A percentile compares a stretch with the other conserved stretches of the same genome.
Evolutionary conservation across 2,888 invertebrate species (phyloP).

Genomic region (Thereva nobilitata): DNA sequence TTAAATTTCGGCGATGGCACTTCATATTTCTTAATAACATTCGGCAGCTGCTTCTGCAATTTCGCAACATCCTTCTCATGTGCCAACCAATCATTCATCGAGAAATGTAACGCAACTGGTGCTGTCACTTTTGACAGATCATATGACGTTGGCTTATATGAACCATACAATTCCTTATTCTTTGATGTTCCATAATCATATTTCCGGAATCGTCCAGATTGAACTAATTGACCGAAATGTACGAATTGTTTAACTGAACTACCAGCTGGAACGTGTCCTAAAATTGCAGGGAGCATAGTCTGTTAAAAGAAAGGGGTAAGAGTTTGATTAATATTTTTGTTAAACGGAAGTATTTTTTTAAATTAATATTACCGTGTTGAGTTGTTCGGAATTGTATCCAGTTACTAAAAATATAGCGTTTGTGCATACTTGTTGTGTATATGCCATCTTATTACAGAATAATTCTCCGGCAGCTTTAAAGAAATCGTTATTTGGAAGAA

Average conservation of each 20-base stretch:
- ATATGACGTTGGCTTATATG: conserved; percentile 61
- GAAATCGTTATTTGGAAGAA: conserved; percentile 62
- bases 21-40: conserved; percentile 62
- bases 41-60: conserved; percentile 61
- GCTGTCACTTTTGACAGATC: conserved; percentile 61
- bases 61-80: conserved; percentile 63
- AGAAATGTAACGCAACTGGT: conserved; percentile 64
- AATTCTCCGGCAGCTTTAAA: conserved; percentile 56
- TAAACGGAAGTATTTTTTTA: no score
- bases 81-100: conserved; percentile 69
- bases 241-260: conserved; percentile 58
- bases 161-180: conserved; percentile 61
- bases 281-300: conserved; percentile 59
- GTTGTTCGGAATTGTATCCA: conserved; percentile 55
- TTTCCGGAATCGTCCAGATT: conserved; percentile 57
- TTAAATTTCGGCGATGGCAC: conserved; percentile 63
- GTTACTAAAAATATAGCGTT: conserved; percentile 62
- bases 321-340: neutral
- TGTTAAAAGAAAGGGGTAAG: conserved; percentile 38
- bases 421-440: conserved; percentile 62
- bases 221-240: conserved; percentile 58
- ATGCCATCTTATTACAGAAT: conserved; percentile 60
- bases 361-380: conserved; percentile 47
- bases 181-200: conserved; percentile 57
- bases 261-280: conserved; percentile 58